Evolutionary conservation across 2,797 vertebrate genomes (phyloP), one percentile per base, ranked within the genome.

Genomic region (Acrossocheilus fasciatus): DNA sequence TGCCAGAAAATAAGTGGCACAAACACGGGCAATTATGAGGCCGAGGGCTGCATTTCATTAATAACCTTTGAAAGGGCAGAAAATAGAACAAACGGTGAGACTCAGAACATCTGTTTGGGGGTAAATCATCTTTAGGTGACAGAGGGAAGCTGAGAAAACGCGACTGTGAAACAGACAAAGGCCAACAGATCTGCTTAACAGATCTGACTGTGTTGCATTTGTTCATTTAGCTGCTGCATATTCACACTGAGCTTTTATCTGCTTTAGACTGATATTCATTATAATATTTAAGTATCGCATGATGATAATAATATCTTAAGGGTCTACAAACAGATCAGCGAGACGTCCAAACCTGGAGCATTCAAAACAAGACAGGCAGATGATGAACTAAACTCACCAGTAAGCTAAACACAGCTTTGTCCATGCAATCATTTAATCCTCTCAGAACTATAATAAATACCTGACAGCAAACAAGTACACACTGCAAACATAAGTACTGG

Each of bases 111-210:
- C 94, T 93, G 94, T 93, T 89, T 92, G 85, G 81, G 91, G 89
- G 92, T 94, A 95, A 95, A 95, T 95, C 93, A 95, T 93, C 91
- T 91, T 91, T 91, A 93, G 86, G 90, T 93, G 93, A 94, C 93
- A 94, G 89, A 91, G 91, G 89, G 90, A 87, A 86, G 74, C 89
- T 81, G 90, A 87, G 89, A 91, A 90, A 90, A 90, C 89, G 92
- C 88, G 88, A 91, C 87, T 89, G 89, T 66, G 83, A 90, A 88
- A 81, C 87, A 90, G 90, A 94, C 92, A 94, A 95, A 94, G 92
- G 90, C 78, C 89, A 87, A 36, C 87, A 89, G 62, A 18, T 84
- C 83, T 43, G 64, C 15, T 84, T 45, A 69, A 69, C 34, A 69
- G 91, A 92, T 92, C 91, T 82, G 89, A 50, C 83, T 79, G 62